Evolutionary conservation across 2,797 vertebrate genomes (phyloP).

Genomic region (Pyrocephalus nanus): DNA sequence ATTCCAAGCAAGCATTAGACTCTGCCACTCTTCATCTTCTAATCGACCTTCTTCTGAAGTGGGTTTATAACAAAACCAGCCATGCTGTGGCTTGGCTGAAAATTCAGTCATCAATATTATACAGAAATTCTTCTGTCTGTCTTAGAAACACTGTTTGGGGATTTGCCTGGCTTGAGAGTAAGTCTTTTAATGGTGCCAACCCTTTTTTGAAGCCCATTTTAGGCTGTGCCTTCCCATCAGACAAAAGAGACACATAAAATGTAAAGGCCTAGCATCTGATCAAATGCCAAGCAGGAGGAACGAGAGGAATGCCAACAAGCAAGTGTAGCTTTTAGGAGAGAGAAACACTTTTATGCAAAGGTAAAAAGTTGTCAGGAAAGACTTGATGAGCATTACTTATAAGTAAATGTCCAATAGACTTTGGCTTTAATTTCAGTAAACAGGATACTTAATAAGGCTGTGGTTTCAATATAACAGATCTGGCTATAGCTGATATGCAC

Average conservation of each 20-base stretch:
- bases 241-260: neutral
- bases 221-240: neutral
- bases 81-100: neutral
- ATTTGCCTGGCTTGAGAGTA: neutral
- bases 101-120: neutral
- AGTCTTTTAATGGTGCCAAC: neutral
- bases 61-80: neutral
- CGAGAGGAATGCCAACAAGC: neutral
- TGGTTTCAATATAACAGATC: neutral
- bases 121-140: neutral
- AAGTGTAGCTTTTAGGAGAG: neutral
- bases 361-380: neutral
- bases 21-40: neutral
- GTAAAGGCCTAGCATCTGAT: neutral
- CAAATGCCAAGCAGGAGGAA: neutral
- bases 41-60: neutral
- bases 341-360: neutral
- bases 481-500: neutral
- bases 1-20: neutral
- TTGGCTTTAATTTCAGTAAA: neutral
- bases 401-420: neutral
- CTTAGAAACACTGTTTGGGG: neutral
- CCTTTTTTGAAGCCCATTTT: neutral
- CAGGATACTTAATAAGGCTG: neutral
- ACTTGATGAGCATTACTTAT: neutral